Evolutionary conservation across 2,797 vertebrate species (phyloP), one percentile per base, ranked within the genome.

Genomic region (Bovichtus diacanthus): DNA sequence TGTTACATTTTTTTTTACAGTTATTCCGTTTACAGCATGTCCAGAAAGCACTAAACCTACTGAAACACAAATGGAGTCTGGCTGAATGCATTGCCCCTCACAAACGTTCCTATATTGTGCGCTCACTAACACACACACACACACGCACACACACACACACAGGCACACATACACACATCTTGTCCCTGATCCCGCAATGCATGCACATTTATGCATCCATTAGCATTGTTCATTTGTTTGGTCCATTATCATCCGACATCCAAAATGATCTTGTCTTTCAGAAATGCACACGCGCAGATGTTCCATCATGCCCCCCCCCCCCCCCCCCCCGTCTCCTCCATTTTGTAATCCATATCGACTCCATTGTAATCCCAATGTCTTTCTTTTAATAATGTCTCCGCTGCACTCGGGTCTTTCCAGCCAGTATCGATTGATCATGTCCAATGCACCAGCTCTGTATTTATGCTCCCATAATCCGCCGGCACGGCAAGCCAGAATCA

Each of bases 281-380:
- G 49, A 78, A 79, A 79, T 54, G 78, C 72, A 70, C 74, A 47
- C 29, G 3, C 8, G 41, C 47, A 29, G 74, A 67, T 67, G 66
- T 80, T 81, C 63, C 83, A 60, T 74, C 66, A 15, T n/a, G 15
- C 67, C 25, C 38, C 8, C 39, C n/a, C n/a, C 7, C 3, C 39
- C 11, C n/a, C n/a, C 67, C 25, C 38, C 7, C 3, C 39, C 11
- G 41, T 71, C 72, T 70, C 47, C 55, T 85, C 64, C 76, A 67
- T 87, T 90, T 85, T 87, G 82, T 92, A 90, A 93, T 93, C 92
- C 88, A 81, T 88, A 92, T 93, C 8, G 88, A 92, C 83, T 88
- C 76, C 64, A 68, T 82, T 76, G 89, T 88, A 90, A 92, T 92
- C 87, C 88, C 83, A 66, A 31, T 81, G 80, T 86, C 75, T 88